Percentiles rank a stretch among this genome's conserved stretches.
These are phyloP conservation scores for Neostethus bicornis DNA, from an alignment of 2,797 vertebrate genomes.

Conservation along the genomic window DNA sequence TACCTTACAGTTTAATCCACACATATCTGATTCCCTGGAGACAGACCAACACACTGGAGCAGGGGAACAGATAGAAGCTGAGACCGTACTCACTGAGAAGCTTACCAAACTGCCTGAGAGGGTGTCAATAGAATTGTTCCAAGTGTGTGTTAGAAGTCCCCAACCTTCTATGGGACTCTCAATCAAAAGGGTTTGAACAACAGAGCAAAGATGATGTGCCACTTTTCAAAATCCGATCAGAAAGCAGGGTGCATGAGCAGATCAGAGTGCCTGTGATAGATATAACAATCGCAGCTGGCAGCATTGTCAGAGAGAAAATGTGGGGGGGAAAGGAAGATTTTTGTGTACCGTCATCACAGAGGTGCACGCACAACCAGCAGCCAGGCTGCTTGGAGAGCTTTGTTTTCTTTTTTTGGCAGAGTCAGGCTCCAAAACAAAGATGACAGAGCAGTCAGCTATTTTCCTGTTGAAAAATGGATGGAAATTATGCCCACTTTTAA, in stretches of 20 bases:
- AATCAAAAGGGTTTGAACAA: neutral
- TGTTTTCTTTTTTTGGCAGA: too few species aligned
- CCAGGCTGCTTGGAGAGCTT: too few species aligned
- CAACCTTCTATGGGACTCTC: neutral
- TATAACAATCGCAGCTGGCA: neutral
- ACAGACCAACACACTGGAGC: neutral
- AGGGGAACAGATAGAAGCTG: neutral
- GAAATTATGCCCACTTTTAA: too few species aligned
- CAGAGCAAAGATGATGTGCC: neutral
- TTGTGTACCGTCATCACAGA: neutral
- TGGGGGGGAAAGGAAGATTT: neutral
- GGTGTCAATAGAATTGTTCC: neutral
- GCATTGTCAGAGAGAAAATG: neutral
- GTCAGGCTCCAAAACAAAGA: too few species aligned
- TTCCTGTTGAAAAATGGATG: too few species aligned
- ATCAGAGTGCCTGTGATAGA: neutral
- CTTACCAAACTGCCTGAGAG: neutral
- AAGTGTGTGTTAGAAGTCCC: slow-evolving; percentile 2
- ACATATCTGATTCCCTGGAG: slow-evolving; percentile 8
- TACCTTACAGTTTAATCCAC: too few species aligned
- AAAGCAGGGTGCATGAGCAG: neutral
- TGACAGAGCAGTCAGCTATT: too few species aligned
- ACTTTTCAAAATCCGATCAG: neutral
- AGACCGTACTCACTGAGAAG: neutral
- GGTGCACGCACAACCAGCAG: neutral